Evolutionary conservation across 2,113 vertebrate species (phyloP).

Genomic region (Furnarius figulus): DNA sequence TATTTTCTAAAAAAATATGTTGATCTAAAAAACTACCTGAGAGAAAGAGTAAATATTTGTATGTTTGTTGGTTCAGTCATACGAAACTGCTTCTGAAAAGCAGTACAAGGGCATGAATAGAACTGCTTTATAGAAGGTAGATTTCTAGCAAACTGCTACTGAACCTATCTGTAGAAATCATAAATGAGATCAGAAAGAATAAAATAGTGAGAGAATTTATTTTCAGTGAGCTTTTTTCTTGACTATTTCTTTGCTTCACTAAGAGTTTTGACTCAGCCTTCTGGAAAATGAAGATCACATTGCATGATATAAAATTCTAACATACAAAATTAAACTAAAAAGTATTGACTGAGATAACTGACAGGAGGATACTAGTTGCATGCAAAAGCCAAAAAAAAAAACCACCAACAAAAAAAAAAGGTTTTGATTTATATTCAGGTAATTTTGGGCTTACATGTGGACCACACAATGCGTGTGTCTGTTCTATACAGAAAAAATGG

Average conservation of each 20-base stretch:
- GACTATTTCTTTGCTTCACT: background rate
- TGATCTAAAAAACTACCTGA: background rate
- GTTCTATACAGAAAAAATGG: background rate
- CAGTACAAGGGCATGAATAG: background rate
- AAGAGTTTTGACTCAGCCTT: background rate
- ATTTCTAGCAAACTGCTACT: background rate
- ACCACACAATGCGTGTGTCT: conserved; percentile 27
- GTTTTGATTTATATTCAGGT: conserved; percentile 11
- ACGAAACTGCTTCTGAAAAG: background rate
- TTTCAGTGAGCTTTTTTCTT: background rate
- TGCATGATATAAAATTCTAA: background rate
- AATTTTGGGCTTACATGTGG: background rate
- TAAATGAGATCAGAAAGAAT: background rate
- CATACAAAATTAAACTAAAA: background rate
- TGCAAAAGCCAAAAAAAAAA: background rate
- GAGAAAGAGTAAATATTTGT: background rate
- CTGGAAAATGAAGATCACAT: background rate
- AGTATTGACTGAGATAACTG: background rate
- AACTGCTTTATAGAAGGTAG: background rate
- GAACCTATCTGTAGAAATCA: background rate
- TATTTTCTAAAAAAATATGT: background rate
- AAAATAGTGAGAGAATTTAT: background rate
- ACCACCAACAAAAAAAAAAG: background rate
- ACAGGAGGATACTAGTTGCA: background rate
- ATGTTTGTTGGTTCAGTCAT: background rate